Percentiles rank a stretch among this genome's conserved stretches.
phyloP scores from a whole-genome alignment of 2,113 vertebrate species.

The Spizaetus ornatus region DNA sequence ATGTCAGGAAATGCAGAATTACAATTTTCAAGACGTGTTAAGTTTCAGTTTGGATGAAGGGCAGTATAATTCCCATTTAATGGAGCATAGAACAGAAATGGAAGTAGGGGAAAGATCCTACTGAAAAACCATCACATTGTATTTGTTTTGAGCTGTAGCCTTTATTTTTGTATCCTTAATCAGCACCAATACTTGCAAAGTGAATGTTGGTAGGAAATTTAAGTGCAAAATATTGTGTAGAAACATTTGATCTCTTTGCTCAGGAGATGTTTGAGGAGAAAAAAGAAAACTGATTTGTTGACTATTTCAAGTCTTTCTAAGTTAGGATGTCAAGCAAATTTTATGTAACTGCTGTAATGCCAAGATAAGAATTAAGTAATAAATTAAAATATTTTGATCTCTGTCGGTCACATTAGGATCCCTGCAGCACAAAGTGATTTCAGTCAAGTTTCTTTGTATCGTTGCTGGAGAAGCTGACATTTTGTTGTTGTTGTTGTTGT shows the following conservation, averaged over 20 bases:
- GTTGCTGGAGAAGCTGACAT: background rate
- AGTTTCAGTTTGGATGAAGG: background rate
- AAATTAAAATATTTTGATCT: background rate
- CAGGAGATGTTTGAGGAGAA: background rate
- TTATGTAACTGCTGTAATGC: background rate
- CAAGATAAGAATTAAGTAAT: background rate
- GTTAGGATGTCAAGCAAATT: background rate
- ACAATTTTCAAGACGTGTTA: background rate
- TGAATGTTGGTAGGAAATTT: background rate
- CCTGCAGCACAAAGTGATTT: background rate
- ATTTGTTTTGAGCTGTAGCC: background rate
- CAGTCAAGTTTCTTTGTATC: background rate
- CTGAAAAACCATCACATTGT: background rate
- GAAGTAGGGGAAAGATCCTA: background rate
- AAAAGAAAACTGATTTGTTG: background rate
- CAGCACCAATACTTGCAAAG: background rate
- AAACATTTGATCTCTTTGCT: background rate
- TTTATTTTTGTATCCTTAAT: background rate
- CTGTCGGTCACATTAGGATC: background rate
- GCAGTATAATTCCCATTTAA: background rate
- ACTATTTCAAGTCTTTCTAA: background rate
- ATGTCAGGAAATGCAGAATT: background rate
- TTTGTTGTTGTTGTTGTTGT: background rate
- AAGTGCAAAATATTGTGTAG: background rate
- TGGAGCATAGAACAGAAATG: background rate